These are phyloP conservation scores for Anneissia japonica DNA, from an alignment of 35 echinoderm and acorn worm genomes.

Conservation along the genomic window DNA sequence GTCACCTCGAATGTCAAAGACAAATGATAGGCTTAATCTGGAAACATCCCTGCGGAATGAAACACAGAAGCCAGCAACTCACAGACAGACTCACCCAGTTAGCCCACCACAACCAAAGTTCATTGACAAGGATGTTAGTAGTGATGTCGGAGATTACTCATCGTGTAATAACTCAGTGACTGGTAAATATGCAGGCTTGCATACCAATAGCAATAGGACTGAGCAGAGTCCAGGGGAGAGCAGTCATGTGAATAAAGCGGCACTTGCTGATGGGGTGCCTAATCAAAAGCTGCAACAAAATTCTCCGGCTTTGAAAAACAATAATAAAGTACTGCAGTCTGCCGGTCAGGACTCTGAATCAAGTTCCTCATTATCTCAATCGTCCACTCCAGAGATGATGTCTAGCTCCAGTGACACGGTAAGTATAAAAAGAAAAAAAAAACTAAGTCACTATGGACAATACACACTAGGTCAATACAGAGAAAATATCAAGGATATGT, in stretches of 20 bases:
- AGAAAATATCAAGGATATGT: no score
- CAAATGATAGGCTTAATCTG: neutral
- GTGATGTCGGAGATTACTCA: neutral
- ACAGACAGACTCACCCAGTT: neutral
- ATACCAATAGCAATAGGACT: neutral
- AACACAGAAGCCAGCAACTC: neutral
- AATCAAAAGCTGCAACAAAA: neutral
- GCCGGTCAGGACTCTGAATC: neutral
- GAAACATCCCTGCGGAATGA: neutral
- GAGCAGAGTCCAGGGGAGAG: neutral
- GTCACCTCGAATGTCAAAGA: neutral
- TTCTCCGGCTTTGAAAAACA: neutral
- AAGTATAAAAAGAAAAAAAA: no score
- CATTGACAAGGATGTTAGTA: neutral
- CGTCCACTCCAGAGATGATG: conserved; percentile 62
- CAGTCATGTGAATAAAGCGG: neutral
- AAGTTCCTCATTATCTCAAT: conserved; percentile 26
- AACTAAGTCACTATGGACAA: no score
- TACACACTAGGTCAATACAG: no score
- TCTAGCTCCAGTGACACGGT: conserved; percentile 85
- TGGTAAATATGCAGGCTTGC: neutral
- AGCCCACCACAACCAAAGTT: neutral
- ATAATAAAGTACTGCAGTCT: neutral
- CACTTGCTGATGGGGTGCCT: neutral
- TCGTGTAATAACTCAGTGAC: neutral